Evolutionary conservation across 2,113 vertebrate species (phyloP).

Genomic region (Meriones unguiculatus): DNA sequence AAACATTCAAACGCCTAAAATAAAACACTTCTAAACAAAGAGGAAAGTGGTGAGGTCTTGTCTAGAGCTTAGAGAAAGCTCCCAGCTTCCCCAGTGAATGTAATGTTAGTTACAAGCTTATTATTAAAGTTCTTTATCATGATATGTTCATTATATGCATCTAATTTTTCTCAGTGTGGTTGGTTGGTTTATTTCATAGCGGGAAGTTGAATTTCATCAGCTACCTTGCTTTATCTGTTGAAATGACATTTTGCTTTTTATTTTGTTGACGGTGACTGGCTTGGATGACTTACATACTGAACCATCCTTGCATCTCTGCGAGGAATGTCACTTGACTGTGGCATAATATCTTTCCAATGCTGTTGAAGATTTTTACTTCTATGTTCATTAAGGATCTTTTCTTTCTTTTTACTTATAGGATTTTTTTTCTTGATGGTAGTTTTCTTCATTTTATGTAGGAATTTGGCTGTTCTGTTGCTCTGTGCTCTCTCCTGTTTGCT

Average conservation of each 20-base stretch:
- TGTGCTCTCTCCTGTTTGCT: accelerated
- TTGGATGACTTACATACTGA: neutral
- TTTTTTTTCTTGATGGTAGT: neutral
- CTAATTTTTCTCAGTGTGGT: neutral
- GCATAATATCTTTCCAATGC: neutral
- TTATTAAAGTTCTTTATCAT: neutral
- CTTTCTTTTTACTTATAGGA: neutral
- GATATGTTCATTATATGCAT: too few species aligned
- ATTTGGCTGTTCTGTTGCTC: neutral
- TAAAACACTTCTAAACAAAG: neutral
- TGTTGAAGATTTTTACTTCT: neutral
- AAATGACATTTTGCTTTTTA: neutral
- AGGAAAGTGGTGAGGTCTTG: too few species aligned
- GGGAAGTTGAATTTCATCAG: neutral
- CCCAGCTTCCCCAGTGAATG: neutral
- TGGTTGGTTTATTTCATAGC: neutral
- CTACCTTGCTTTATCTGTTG: neutral
- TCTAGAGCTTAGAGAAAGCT: neutral
- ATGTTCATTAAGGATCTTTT: neutral
- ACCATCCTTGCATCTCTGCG: neutral
- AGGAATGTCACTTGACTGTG: neutral
- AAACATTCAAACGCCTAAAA: neutral
- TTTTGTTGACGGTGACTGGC: neutral
- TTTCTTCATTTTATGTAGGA: neutral
- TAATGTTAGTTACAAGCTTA: too few species aligned